phyloP scores from a whole-genome alignment of 2,113 vertebrate genomes.

The Rissa tridactyla region DNA sequence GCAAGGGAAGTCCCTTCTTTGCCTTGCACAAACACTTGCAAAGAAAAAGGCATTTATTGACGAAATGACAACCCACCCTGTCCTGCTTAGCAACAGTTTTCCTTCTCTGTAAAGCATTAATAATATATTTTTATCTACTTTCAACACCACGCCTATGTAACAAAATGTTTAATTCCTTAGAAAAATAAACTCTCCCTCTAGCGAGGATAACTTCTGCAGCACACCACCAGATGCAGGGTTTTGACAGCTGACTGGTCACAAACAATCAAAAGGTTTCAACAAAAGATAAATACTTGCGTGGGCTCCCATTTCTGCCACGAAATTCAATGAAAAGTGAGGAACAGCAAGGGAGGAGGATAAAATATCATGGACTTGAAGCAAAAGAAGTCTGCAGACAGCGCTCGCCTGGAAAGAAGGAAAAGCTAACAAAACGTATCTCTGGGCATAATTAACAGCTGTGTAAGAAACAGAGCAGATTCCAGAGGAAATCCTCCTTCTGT shows the following conservation, averaged over 20 bases:
- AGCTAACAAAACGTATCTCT: not conserved
- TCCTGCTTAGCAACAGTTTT: not conserved
- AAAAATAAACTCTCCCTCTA: not conserved
- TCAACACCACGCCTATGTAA: not conserved
- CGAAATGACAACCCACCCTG: not conserved
- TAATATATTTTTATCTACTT: not conserved
- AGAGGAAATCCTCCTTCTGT: constrained; percentile 20
- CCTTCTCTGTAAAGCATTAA: not conserved
- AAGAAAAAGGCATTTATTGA: not conserved
- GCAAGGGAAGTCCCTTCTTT: not conserved
- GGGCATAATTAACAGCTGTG: not conserved
- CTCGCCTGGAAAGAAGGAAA: not conserved
- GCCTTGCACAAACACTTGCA: not conserved
- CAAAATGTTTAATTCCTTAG: not conserved
- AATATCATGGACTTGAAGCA: not conserved
- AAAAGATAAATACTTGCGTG: not conserved
- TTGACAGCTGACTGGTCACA: constrained; percentile 5
- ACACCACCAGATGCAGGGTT: not conserved
- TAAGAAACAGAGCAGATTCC: constrained; percentile 10
- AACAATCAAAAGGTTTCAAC: not conserved
- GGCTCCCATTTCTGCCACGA: constrained; percentile 6
- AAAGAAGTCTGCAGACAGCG: not conserved
- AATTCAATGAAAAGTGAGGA: not conserved
- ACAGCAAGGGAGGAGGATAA: not conserved
- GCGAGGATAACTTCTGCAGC: not conserved